Evolutionary conservation across 1,140 invertebrate genomes (phyloP).

Genomic region (Ptiloglossa arizonensis): DNA sequence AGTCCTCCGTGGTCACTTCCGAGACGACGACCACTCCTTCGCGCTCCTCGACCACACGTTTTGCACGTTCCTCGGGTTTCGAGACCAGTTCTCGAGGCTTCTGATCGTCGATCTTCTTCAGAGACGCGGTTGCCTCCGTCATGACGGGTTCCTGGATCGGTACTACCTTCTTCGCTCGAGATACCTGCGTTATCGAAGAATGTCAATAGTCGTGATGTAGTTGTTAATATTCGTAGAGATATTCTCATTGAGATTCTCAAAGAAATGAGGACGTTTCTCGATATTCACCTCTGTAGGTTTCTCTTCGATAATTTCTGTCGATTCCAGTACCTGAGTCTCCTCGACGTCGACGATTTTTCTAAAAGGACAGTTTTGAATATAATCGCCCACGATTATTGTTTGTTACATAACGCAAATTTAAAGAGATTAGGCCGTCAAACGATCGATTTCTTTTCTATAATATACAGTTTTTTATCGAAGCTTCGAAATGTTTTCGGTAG

Average conservation of each 20-base stretch:
- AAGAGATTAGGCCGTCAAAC: too few species aligned
- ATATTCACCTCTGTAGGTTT: slow-evolving; percentile 77
- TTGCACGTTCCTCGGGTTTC: slow-evolving; percentile 79
- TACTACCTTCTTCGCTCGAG: slow-evolving; percentile 80
- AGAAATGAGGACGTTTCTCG: neutral
- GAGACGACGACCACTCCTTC: slow-evolving; percentile 83
- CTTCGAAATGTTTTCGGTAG: too few species aligned
- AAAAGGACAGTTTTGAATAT: slow-evolving; percentile 41
- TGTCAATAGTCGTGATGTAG: neutral
- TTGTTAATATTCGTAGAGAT: too few species aligned
- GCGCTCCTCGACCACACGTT: slow-evolving; percentile 81
- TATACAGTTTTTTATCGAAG: too few species aligned
- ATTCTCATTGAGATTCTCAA: neutral
- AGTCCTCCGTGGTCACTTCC: slow-evolving; percentile 83
- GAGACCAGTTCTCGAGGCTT: slow-evolving; percentile 77
- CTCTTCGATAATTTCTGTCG: slow-evolving; percentile 78
- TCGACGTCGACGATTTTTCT: slow-evolving; percentile 81
- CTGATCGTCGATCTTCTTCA: slow-evolving; percentile 84
- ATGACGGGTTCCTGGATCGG: slow-evolving; percentile 84
- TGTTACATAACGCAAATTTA: too few species aligned
- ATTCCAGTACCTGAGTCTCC: slow-evolving; percentile 81
- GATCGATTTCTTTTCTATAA: too few species aligned
- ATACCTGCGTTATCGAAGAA: slow-evolving; percentile 61
- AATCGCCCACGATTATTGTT: too few species aligned
- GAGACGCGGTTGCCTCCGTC: slow-evolving; percentile 84